Evolutionary conservation across 2,113 vertebrate species (phyloP).

Genomic region (Microtus ochrogaster): DNA sequence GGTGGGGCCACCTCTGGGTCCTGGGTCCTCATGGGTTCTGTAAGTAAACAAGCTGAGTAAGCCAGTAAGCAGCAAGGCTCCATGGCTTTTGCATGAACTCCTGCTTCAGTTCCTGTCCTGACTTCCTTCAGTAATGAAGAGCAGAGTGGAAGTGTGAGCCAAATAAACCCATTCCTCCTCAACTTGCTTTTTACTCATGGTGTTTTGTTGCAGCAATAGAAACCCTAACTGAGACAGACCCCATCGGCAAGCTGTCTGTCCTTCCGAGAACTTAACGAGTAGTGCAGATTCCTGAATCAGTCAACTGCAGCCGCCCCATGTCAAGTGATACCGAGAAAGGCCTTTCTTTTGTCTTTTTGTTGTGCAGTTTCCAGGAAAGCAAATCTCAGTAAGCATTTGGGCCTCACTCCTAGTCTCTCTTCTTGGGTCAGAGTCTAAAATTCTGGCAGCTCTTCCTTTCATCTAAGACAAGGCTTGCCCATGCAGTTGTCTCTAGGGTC

Average conservation of each 20-base stretch:
- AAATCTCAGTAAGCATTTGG: background rate
- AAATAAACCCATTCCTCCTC: background rate
- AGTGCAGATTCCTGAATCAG: background rate
- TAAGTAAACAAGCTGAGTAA: background rate
- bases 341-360: background rate
- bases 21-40: background rate
- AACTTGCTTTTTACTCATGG: background rate
- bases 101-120: background rate
- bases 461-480: background rate
- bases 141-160: background rate
- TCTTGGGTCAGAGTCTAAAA: background rate
- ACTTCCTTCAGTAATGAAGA: background rate
- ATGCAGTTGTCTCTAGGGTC: background rate
- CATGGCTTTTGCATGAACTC: background rate
- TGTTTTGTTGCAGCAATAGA: background rate
- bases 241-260: background rate
- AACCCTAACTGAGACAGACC: background rate
- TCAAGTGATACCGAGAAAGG: background rate
- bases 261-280: background rate
- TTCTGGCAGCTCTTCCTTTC: background rate
- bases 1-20: background rate
- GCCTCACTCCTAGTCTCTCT: background rate
- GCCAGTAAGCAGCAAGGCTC: too few species aligned
- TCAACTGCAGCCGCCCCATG: background rate
- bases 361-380: slow-evolving; percentile 52